Base-by-base conservation (phyloP, 2,797 vertebrate genomes). In the Pipistrellus pipistrellus region DNA sequence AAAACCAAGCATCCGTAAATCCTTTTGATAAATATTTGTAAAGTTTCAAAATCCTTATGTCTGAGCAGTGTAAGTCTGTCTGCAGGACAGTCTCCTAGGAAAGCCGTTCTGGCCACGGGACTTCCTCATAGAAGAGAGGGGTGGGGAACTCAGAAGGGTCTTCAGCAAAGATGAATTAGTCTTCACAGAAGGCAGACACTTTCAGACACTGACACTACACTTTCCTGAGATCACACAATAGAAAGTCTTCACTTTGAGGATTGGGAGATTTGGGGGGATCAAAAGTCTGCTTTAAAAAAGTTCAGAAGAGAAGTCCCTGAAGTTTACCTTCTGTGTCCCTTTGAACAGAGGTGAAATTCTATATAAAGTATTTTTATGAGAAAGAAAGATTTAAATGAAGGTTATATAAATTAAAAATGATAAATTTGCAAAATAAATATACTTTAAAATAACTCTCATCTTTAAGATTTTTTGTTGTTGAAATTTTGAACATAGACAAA, bases 11-110 rank as follows among this genome's bases (percentile, higher is more conserved):
- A 51, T 85, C 81, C 87, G 38, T 72, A 97, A 97, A 97, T 95
- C 87, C 86, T 66, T 93, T 86, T 4, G 83, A 89, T 97, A 98
- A 98, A 97, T 97, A 98, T 98, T 98, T 98, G 92, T 21, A 81
- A 66, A 48, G 85, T 90, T 97, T 93, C 95, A 90, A 94, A 97
- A 86, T 78, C 96, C 76, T 78, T 69, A 95, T 86, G 89, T 95
- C 91, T 86, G 44, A 93, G 82, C 51, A 89, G 48, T 78, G 44
- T 68, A 93, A 88, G 75, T 38, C 59, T 68, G 75, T 68, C 21
- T 88, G 78, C 55, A 88, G 66, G 0, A 1, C 80, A 62, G 86
- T 88, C 95, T 95, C 76, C 64, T 9, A 82, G 51, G 87, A 97
- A 94, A 92, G 80, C 91, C 77, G 4, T 76, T n/a, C 93, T 90